Conservation (phyloP, 2,888 invertebrate genomes). For the Tricholauxania praeusta region DNA sequence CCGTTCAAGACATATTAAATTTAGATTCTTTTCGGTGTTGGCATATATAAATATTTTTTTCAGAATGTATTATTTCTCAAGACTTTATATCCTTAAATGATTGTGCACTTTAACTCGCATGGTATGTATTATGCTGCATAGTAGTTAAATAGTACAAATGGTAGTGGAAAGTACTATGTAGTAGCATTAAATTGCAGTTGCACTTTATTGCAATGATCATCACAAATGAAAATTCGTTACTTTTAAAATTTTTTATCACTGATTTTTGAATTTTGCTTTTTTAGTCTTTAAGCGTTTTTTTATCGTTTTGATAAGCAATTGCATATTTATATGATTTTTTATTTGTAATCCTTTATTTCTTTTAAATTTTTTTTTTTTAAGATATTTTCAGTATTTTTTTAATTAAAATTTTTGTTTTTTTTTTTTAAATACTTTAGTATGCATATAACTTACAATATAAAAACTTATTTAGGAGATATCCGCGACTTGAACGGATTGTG, state of each 20-base stretch:
- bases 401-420: constrained; percentile 28
- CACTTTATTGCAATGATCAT: neutral
- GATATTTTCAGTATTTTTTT: constrained; percentile 13
- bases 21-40: no score
- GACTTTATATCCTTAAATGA: no score
- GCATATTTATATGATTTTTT: neutral
- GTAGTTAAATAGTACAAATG: no score
- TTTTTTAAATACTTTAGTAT: constrained; percentile 18
- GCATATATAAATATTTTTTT: no score
- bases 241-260: neutral
- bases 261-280: neutral
- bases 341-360: neutral
- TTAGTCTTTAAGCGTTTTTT: neutral
- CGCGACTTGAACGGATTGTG: constrained; percentile 70
- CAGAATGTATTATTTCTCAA: no score
- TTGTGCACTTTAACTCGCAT: no score
- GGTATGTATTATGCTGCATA: no score
- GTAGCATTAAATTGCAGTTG: neutral
- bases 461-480: constrained; percentile 69
- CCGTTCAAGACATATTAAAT: no score
- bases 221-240: constrained; percentile 12
- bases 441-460: constrained; percentile 64
- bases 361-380: neutral
- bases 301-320: neutral
- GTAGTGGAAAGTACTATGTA: no score